Evolutionary conservation across 2,113 vertebrate species (phyloP).

Genomic region (Spea bombifrons): DNA sequence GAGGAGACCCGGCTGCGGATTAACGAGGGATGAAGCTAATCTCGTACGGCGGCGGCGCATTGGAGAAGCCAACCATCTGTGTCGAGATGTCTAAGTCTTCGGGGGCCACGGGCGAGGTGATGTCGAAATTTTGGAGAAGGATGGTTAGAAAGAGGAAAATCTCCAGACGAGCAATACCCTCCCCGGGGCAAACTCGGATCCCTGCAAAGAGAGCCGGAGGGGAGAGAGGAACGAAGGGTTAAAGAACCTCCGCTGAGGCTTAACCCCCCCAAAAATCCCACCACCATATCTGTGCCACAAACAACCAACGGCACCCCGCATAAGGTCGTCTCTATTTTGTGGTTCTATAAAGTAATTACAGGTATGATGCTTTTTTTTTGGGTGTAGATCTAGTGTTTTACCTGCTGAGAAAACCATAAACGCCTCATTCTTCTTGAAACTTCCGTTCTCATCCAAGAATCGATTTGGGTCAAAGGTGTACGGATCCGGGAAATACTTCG

Average conservation of each 20-base stretch:
- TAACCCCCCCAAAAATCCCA: background rate
- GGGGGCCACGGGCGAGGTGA: background rate
- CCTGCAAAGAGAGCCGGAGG: background rate
- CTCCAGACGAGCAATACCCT: background rate
- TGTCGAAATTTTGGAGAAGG: background rate
- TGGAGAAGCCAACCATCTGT: conserved; percentile 15
- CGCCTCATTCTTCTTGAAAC: conserved; percentile 46
- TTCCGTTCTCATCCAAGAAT: conserved; percentile 48
- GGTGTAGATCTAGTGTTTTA: conserved; percentile 1
- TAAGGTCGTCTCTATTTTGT: background rate
- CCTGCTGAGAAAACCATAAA: conserved; percentile 56
- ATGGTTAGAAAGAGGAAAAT: conserved; percentile 1
- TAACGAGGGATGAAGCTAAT: background rate
- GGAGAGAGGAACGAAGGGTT: background rate
- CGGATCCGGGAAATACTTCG: conserved; percentile 50
- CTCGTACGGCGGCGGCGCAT: background rate
- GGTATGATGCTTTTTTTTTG: no score
- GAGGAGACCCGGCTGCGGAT: background rate
- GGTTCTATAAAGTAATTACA: background rate
- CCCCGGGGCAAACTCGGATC: background rate
- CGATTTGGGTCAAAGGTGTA: conserved; percentile 50
- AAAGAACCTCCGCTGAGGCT: background rate
- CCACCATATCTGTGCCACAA: background rate
- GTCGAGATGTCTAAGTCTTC: conserved; percentile 9
- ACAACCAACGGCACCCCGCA: background rate